Evolutionary conservation across 2,888 invertebrate species (phyloP), one percentile per base, ranked within the genome.

Genomic region (Electrophaes corylata): DNA sequence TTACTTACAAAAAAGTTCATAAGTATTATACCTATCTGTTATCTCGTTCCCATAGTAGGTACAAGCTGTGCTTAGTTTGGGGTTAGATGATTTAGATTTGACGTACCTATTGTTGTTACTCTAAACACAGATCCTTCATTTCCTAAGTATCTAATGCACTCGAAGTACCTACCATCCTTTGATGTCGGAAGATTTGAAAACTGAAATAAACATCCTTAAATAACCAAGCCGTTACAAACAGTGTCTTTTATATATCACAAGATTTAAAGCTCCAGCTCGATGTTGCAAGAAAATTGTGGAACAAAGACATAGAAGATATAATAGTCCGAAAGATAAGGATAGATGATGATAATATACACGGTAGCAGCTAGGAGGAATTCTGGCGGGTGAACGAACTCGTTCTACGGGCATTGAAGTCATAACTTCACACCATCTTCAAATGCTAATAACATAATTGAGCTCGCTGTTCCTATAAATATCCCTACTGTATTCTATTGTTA

Each of bases 351-450:
- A 72, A 64, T 62, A 64, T 62, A 61, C 64, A 63, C 62, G 56
- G 71, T 71, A 70, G 69, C 64, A 49, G 51, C 57, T 44, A 19
- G 64, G 65, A 61, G 68, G 71, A 72, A 74, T 73, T 75, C 67
- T 67, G 70, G 57, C 68, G 72, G 82, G 77, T 80, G 71, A 82
- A 81, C 62, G 79, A 72, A 81, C 83, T 65, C 65, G 58, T 70
- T 73, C 76, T 73, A 75, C 71, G 65, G 67, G 56, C 48, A 69
- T 67, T 69, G 66, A 65, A 71, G 69, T 70, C 65, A 66, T 70
- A 73, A 71, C 69, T 66, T 66, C 62, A 54, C 65, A 65, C 65
- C 51, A 35, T 56, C 39, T 56, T 55, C 56, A 61, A 55, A 59
- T 60, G 60, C 52, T 61, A 62, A 63, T 65, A 41, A 43, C 45